Percentiles rank a stretch among this genome's conserved stretches.
These are phyloP conservation scores for Eledona agricola DNA, from an alignment of 2,888 invertebrate genomes.

Conservation along the genomic window DNA sequence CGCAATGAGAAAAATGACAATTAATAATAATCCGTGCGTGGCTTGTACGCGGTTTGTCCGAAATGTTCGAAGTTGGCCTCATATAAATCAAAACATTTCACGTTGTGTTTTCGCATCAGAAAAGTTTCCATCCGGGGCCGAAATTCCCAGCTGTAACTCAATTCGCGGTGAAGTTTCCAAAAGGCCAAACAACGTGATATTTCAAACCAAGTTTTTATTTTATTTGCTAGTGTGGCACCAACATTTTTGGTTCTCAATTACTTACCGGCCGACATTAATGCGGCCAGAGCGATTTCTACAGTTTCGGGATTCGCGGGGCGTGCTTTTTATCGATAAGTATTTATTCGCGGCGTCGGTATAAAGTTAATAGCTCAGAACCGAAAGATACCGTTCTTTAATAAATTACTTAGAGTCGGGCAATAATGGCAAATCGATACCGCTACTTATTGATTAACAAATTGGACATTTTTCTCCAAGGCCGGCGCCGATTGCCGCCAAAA, in stretches of 20 bases:
- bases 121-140: conserved; percentile 35
- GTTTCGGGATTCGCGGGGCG: no score
- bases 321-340: conserved; percentile 1
- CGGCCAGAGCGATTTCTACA: no score
- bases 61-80: no score
- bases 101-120: conserved; percentile 37
- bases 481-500: not conserved
- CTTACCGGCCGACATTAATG: no score
- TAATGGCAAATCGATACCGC: not conserved
- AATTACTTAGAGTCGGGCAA: conserved; percentile 1
- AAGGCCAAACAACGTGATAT: conserved; percentile 37
- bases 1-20: no score
- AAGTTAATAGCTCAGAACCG: no score
- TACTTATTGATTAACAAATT: conserved; percentile 3
- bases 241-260: no score
- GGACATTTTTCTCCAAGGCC: not conserved
- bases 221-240: no score
- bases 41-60: no score
- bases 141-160: conserved; percentile 38
- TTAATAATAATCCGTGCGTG: no score
- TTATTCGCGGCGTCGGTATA: not conserved
- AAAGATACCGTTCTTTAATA: conserved; percentile 1
- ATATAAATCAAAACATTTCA: conserved; percentile 40
- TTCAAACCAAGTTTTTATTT: conserved; percentile 24
- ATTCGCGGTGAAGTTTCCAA: conserved; percentile 33